Percentiles rank a stretch among this genome's conserved stretches.
Conservation (phyloP, 2,888 invertebrate genomes). For the Gandaritis pyraliata region DNA sequence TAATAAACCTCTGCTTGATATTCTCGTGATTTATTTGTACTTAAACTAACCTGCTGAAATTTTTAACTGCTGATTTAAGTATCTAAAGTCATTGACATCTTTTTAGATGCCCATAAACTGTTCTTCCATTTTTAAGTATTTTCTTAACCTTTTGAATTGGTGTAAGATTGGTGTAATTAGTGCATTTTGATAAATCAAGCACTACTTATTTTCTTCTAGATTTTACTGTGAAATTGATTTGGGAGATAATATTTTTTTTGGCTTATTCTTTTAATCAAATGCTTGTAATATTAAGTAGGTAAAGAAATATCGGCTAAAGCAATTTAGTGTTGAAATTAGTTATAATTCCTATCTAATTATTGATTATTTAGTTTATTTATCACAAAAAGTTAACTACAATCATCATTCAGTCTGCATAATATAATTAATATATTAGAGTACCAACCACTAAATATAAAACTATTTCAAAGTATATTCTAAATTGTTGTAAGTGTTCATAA, state of each 20-base stretch:
- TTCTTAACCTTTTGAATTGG: background rate
- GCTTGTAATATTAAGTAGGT: too few species aligned
- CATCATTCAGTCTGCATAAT: background rate
- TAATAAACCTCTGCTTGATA: background rate
- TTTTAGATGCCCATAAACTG: slow-evolving; percentile 23
- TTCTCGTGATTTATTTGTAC: slow-evolving; percentile 47
- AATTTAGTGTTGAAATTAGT: slow-evolving; percentile 4
- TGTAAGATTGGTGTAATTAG: too few species aligned
- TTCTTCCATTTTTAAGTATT: slow-evolving; percentile 41
- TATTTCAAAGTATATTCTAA: slow-evolving; percentile 74
- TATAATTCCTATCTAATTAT: slow-evolving; percentile 5
- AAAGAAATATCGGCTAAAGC: background rate
- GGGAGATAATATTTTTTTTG: background rate
- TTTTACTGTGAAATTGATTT: background rate
- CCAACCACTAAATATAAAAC: slow-evolving; percentile 10
- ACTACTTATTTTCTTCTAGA: background rate
- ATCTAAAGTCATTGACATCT: slow-evolving; percentile 39
- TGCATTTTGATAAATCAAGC: background rate
- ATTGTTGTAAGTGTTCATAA: slow-evolving; percentile 82
- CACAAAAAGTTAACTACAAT: too few species aligned
- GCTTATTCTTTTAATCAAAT: background rate
- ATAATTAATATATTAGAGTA: background rate
- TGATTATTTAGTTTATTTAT: background rate
- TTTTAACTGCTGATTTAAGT: slow-evolving; percentile 29
- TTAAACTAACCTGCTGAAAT: slow-evolving; percentile 58